Base-by-base conservation (phyloP, 1,140 invertebrate genomes). In the Hypothenemus hampei region DNA sequence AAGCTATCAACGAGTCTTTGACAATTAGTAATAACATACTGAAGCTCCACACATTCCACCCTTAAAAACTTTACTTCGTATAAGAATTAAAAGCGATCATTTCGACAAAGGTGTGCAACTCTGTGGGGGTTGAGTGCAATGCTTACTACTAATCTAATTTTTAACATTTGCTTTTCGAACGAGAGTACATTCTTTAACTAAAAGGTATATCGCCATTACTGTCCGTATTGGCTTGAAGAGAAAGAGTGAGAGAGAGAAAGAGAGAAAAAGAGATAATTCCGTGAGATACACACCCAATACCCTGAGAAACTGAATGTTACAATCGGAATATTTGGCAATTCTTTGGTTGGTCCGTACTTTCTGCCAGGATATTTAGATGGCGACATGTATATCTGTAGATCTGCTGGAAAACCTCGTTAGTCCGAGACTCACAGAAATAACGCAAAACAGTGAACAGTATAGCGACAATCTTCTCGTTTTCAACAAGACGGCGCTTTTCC, bases 361-460 rank as follows among this genome's bases (percentile, higher is more conserved):
- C n/a, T n/a, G 18, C 24, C 41, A n/a, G 18, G 35, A 20, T 35
- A 45, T 44, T 35, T 22, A 15, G n/a, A 45, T 19, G 26, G 16
- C 13, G 41, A 54, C n/a, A 35, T 24, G 3, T 52, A 23, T 26
- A 21, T 52, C 19, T 19, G 24, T 24, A 13, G 11, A 3, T 24
- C 24, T n/a, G n/a, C n/a, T n/a, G 41, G 21, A 44, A 44, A 44
- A 26, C 6, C 13, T 22, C 21, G 24, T 21, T 22, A 26, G 24
- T 44, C 41, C 41, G 22, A 44, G 41, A 20, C 13, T 44, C 4
- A 23, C 41, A 44, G 20, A 44, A 20, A 44, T 44, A 24, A 24
- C 18, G n/a, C 20, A 44, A 24, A 21, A 26, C n/a, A 20, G 20
- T 13, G 21, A 44, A n/a, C 21, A 44, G 10, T 44, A 24, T 24